phyloP scores from a whole-genome alignment of 2,888 invertebrate species.

The Slavum lentiscoides region DNA sequence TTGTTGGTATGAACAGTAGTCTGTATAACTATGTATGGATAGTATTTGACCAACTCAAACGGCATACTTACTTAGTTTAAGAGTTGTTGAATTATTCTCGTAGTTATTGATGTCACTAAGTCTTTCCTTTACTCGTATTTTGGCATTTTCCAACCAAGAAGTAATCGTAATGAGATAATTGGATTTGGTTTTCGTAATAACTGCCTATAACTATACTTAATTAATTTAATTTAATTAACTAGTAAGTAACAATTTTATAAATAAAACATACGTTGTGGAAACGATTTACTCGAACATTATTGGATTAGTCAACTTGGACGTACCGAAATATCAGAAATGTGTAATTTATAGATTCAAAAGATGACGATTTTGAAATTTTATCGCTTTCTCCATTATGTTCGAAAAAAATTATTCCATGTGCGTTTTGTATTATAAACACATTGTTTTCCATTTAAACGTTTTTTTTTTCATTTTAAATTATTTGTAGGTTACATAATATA shows the following conservation, averaged over 20 bases:
- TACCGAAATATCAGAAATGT: not conserved
- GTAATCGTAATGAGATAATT: not conserved
- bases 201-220: constrained; percentile 1
- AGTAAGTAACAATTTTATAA: not conserved
- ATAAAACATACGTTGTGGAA: not conserved
- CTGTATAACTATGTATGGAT: constrained; percentile 10
- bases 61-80: constrained; percentile 29
- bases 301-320: too few species aligned
- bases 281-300: too few species aligned
- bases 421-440: too few species aligned
- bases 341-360: not conserved
- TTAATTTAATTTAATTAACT: constrained; percentile 3
- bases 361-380: not conserved
- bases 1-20: constrained; percentile 17
- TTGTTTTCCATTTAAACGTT: not conserved
- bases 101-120: constrained; percentile 12
- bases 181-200: constrained; percentile 17
- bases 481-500: not conserved
- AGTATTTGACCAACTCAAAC: constrained; percentile 27
- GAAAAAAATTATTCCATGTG: not conserved
- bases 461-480: not conserved
- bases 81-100: constrained; percentile 14
- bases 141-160: not conserved
- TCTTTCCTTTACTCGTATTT: not conserved
- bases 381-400: not conserved